Base-by-base conservation (phyloP, 2,113 vertebrate genomes). In the Crocuta crocuta region DNA sequence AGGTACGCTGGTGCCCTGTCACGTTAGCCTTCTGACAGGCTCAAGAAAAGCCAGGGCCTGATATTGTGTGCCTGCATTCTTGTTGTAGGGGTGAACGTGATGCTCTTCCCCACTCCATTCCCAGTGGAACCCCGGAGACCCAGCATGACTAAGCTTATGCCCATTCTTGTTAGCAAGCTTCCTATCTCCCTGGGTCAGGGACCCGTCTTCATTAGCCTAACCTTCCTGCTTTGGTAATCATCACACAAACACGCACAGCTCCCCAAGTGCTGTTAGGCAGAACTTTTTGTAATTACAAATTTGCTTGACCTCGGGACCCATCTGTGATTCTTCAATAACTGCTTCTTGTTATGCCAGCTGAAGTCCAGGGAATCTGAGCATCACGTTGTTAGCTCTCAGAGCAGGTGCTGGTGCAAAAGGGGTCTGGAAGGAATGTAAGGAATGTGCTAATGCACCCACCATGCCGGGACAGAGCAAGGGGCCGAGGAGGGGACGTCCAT, bases 241-340 rank as follows among this genome's bases (percentile, higher is more conserved):
- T 66, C 63, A 12, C 24, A 73, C 33, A 95, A 89, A 81, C 11
- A 85, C 2, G 13, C 71, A 79, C 89, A 92, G 45, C 31, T 95
- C 78, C 95, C 63, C 79, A 70, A 97, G 79, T 70, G 28, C 68
- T 92, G 87, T 71, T 79, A 86, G 35, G 28, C 28, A 89, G 68
- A 92, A 76, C 82, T 66, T 97, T 84, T 91, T 88, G 73, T 83
- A 82, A 96, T 87, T 93, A 82, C 86, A 94, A 63, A 97, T 93
- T 91, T 83, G 55, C 79, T 86, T 98, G 92, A 87, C 86, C 89
- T 96, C 93, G 93, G 82, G 21, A 48, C 68, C 76, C 26, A 50
- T 91, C 48, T 55, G 50, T 94, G 76, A 95, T 95, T 95, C 78
- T 95, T 94, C 93, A 83, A 23, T 87, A 86, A 91, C 66, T 96